Evolutionary conservation across 1,140 invertebrate species (phyloP).

Genomic region (Sitophilus oryzae): DNA sequence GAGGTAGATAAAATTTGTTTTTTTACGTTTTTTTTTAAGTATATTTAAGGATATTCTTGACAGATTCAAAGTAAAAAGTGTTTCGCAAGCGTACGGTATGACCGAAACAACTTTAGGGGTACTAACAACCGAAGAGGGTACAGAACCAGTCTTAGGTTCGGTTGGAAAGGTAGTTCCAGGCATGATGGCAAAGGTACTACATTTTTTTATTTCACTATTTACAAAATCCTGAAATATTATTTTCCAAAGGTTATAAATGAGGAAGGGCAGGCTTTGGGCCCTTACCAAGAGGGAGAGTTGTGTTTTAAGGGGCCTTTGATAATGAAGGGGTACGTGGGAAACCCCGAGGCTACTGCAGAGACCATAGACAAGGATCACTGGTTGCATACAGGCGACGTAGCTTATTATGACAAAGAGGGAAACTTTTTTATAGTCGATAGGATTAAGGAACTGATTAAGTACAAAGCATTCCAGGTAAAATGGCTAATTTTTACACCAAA

Average conservation of each 20-base stretch:
- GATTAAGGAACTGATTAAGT: conserved; percentile 35
- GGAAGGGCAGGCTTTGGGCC: conserved; percentile 55
- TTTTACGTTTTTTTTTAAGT: not conserved
- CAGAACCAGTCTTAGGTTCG: conserved; percentile 49
- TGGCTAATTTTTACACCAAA: no score
- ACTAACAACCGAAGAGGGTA: conserved; percentile 22
- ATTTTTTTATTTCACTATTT: conserved; percentile 1
- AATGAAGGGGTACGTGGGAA: conserved; percentile 62
- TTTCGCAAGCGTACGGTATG: conserved; percentile 64
- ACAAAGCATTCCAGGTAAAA: conserved; percentile 34
- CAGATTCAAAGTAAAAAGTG: conserved; percentile 37
- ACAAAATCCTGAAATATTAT: conserved; percentile 1
- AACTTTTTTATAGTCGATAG: conserved; percentile 35
- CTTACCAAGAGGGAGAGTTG: conserved; percentile 61
- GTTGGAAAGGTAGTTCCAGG: conserved; percentile 56
- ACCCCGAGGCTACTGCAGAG: conserved; percentile 56
- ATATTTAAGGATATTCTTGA: not conserved
- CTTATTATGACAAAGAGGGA: conserved; percentile 62
- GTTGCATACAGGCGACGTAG: conserved; percentile 77
- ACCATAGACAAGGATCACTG: conserved; percentile 66
- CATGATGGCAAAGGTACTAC: conserved; percentile 51
- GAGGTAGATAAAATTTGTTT: conserved; percentile 14
- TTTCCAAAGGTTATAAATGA: conserved; percentile 54
- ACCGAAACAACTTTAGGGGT: conserved; percentile 59
- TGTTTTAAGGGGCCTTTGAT: conserved; percentile 62